phyloP scores from a whole-genome alignment of 2,888 invertebrate genomes.

The Lasius fuliginosus region DNA sequence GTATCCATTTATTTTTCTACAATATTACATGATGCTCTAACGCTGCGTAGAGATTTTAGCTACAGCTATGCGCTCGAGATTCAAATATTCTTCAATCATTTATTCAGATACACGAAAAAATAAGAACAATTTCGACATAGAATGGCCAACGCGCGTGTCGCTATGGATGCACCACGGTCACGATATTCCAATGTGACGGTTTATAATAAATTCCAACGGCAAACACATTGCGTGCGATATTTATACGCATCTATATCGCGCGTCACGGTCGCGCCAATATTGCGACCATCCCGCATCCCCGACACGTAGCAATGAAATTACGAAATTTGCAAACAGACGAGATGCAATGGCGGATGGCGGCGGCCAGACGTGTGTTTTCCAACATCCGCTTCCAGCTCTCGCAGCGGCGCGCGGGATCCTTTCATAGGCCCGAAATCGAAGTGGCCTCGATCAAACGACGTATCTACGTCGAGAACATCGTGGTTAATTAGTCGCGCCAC shows the following conservation, averaged over 20 bases:
- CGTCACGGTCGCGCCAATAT: constrained; percentile 43
- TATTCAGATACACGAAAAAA: background rate
- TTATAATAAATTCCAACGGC: constrained; percentile 49
- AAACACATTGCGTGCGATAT: constrained; percentile 54
- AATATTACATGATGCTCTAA: background rate
- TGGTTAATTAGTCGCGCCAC: background rate
- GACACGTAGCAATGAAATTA: constrained; percentile 55
- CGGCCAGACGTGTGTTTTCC: constrained; percentile 34
- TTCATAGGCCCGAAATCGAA: background rate
- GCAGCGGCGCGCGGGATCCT: background rate
- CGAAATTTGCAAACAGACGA: constrained; percentile 58
- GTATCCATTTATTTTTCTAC: background rate
- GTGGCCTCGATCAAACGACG: constrained; percentile 26
- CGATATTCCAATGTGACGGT: constrained; percentile 37
- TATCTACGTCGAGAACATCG: background rate
- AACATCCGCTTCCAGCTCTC: background rate
- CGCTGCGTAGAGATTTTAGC: background rate
- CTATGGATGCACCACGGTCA: constrained; percentile 2
- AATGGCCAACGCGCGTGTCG: constrained; percentile 2
- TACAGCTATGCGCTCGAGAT: background rate
- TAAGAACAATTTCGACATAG: background rate
- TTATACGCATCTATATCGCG: constrained; percentile 36
- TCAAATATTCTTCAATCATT: background rate
- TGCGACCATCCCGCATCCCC: constrained; percentile 39
- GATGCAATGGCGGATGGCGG: constrained; percentile 29